Base-by-base conservation (phyloP, 2,797 vertebrate genomes). In the Trachops cirrhosus region DNA sequence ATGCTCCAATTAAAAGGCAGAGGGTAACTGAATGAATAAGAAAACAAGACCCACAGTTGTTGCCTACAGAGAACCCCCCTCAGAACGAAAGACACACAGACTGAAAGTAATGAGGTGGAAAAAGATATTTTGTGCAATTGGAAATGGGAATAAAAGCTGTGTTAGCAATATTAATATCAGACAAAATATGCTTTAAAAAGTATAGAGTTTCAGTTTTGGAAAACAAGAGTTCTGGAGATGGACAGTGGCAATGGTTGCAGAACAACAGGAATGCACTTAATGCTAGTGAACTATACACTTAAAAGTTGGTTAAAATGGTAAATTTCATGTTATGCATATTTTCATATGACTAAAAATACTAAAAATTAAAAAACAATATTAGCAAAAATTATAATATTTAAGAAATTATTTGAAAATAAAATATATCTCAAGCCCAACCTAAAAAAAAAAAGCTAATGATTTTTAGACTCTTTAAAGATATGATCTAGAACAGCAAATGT, bases 331-430 rank as follows among this genome's bases (percentile, higher is more conserved):
- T 5, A 26, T 39, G 14, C 34, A 54, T 54, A 39, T 54, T 54
- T 77, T 54, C 39, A n/a, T 77, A 26, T 34, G 18, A 54, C 4
- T 79, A 26, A 79, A 37, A 54, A 78, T 52, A 16, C 19, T 70
- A 37, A 68, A 52, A 52, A 24, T 54, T 54, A 16, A 37, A 54
- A 75, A 52, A 37, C 19, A 77, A 50, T 54, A 39, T 78, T 54
- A 79, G 12, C 34, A 79, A 80, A 89, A 87, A 48, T 39, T 93
- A 32, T 34, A 59, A 21, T 64, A 80, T 62, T 82, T 59, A 10
- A 11, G 8, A 96, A 89, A 73, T 73, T 87, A 68, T 73, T 84
- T 78, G 9, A 57, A 93, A 84, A 37, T 85, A 54, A 92, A 82
- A 59, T 22, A 59, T 71, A 85, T 48, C 80, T 68, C 29, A 78